A percentile compares a stretch with the other conserved stretches of the same genome.
These are phyloP conservation scores for Lethocerus indicus DNA, from an alignment of 1,140 invertebrate species.

Conservation along the genomic window DNA sequence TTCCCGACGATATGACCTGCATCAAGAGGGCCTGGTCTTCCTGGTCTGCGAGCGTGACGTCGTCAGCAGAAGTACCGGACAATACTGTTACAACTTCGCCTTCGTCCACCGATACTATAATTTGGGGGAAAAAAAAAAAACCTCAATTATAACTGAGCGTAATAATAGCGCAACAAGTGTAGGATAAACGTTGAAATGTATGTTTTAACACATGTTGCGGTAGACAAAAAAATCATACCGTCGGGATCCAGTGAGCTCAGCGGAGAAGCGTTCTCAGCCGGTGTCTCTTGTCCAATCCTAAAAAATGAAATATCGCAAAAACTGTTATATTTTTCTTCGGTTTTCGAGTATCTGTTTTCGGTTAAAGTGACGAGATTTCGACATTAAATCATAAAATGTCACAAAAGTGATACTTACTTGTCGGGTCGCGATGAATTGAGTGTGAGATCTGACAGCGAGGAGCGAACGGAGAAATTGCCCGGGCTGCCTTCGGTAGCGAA, in stretches of 20 bases:
- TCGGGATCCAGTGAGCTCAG: slow-evolving; percentile 17
- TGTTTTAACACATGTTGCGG: background rate
- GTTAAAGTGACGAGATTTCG: background rate
- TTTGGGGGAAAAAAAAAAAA: too few species aligned
- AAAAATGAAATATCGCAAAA: background rate
- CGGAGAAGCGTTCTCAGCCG: slow-evolving; percentile 15
- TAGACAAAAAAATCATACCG: slow-evolving; percentile 8
- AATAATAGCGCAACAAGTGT: too few species aligned
- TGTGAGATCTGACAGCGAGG: slow-evolving; percentile 49
- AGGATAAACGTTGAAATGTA: background rate
- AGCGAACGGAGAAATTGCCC: slow-evolving; percentile 39
- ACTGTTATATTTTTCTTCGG: background rate
- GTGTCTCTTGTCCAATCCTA: slow-evolving; percentile 8
- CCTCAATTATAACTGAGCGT: too few species aligned
- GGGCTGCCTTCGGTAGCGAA: slow-evolving; percentile 48
- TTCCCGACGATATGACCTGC: slow-evolving; percentile 57
- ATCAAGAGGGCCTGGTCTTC: slow-evolving; percentile 51
- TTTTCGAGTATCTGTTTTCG: background rate
- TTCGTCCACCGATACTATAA: slow-evolving; percentile 12
- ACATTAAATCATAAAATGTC: background rate
- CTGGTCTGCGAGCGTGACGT: slow-evolving; percentile 20
- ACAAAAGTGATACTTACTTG: slow-evolving; percentile 2
- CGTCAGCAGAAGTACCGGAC: slow-evolving; percentile 31
- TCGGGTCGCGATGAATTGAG: slow-evolving; percentile 25
- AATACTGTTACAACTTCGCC: slow-evolving; percentile 14